phyloP scores from a whole-genome alignment of 64 coral and sea anemone genomes.

The Hydrozoanthus tunicans region DNA sequence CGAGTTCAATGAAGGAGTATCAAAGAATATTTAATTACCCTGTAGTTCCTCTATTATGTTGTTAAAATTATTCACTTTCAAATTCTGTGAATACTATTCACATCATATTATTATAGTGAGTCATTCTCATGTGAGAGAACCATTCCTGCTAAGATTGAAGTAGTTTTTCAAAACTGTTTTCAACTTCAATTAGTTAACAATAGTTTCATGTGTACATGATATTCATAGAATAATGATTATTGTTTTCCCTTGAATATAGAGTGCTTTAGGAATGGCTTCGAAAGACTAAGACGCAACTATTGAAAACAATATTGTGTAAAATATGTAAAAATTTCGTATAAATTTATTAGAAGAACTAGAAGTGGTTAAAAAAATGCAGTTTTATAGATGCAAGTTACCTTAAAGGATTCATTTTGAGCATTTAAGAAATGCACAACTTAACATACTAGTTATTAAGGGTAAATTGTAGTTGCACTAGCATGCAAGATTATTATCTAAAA shows the following conservation, averaged over 20 bases:
- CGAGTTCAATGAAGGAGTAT: background rate
- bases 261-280: background rate
- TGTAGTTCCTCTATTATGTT: background rate
- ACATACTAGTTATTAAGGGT: background rate
- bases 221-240: background rate
- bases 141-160: background rate
- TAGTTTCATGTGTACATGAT: too few relatives aligned
- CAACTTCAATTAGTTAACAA: too few relatives aligned
- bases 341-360: background rate
- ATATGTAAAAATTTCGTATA: slow-evolving; percentile 13
- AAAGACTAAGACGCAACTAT: background rate
- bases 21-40: background rate
- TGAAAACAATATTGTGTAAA: background rate
- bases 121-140: background rate
- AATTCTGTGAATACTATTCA: background rate
- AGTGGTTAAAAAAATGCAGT: background rate
- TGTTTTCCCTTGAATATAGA: background rate
- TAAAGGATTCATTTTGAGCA: slow-evolving; percentile 17
- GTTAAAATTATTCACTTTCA: background rate
- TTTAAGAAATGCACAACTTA: slow-evolving; percentile 26
- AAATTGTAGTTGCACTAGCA: background rate
- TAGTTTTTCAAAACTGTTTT: background rate
- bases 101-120: background rate
- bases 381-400: background rate
- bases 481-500: background rate